A percentile compares a stretch with the other conserved stretches of the same genome.
Conservation (phyloP, 2,888 invertebrate genomes). For the Rhaphigaster nebulosa region DNA sequence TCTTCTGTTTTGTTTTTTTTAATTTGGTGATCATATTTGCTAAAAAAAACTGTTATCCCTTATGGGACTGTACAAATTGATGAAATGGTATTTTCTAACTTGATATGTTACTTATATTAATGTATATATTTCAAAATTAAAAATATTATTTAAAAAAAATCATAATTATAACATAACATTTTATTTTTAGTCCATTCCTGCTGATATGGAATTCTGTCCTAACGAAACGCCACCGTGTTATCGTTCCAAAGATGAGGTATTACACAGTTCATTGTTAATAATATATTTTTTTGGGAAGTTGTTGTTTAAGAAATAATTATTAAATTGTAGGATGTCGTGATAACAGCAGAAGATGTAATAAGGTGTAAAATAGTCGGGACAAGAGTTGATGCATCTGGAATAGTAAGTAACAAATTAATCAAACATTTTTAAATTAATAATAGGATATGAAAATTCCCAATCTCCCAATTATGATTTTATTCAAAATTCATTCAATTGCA, state of each 20-base stretch:
- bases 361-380: slow-evolving; percentile 98
- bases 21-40: too few relatives aligned
- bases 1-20: too few relatives aligned
- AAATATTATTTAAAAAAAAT: neutral
- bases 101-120: too few relatives aligned
- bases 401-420: slow-evolving; percentile 78
- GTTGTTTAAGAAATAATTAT: neutral
- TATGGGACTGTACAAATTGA: too few relatives aligned
- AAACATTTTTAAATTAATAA: too few relatives aligned
- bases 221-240: slow-evolving; percentile 98
- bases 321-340: slow-evolving; percentile 83
- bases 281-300: neutral
- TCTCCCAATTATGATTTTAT: too few relatives aligned
- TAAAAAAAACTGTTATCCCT: too few relatives aligned
- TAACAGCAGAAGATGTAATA: slow-evolving; percentile 97
- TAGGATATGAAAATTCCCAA: too few relatives aligned
- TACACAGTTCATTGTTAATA: slow-evolving; percentile 60
- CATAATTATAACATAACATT: neutral
- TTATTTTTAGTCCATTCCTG: slow-evolving; percentile 88
- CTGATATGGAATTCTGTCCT: slow-evolving; percentile 99
- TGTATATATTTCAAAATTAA: too few relatives aligned
- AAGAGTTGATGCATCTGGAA: slow-evolving; percentile 97
- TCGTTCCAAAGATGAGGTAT: slow-evolving; percentile 94
- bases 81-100: too few relatives aligned
- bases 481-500: too few relatives aligned